These are phyloP conservation scores for Eilema depressum DNA, from an alignment of 2,888 invertebrate species.

Conservation along the genomic window DNA sequence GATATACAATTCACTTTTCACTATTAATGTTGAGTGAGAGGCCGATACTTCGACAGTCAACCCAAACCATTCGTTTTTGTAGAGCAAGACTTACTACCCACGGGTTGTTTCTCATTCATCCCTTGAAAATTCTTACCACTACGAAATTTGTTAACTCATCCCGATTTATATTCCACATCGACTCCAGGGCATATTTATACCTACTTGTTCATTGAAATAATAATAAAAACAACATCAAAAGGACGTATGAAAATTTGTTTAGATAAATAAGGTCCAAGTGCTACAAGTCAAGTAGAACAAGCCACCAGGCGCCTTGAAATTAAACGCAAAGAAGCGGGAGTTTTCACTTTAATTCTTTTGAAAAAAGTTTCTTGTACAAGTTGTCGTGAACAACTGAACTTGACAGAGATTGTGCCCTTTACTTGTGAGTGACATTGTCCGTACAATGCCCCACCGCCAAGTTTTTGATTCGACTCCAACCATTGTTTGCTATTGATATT, in stretches of 20 bases:
- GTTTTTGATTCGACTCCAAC: slow-evolving; percentile 49
- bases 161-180: no score
- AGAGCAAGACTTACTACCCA: no score
- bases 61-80: neutral
- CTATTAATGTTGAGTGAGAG: neutral
- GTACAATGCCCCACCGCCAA: slow-evolving; percentile 58
- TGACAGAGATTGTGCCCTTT: slow-evolving; percentile 54
- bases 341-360: slow-evolving; percentile 45
- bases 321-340: slow-evolving; percentile 41
- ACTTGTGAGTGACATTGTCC: slow-evolving; percentile 61
- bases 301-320: slow-evolving; percentile 25
- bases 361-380: slow-evolving; percentile 44
- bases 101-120: no score
- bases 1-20: neutral
- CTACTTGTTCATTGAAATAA: neutral
- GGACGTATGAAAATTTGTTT: neutral
- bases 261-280: neutral
- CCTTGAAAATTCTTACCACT: no score
- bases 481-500: slow-evolving; percentile 42
- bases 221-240: neutral
- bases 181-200: no score
- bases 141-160: no score
- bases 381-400: slow-evolving; percentile 50
- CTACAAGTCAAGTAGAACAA: neutral
- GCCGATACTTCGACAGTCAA: neutral